Conservation (phyloP, 2,888 invertebrate genomes). For the Sipha maydis region DNA sequence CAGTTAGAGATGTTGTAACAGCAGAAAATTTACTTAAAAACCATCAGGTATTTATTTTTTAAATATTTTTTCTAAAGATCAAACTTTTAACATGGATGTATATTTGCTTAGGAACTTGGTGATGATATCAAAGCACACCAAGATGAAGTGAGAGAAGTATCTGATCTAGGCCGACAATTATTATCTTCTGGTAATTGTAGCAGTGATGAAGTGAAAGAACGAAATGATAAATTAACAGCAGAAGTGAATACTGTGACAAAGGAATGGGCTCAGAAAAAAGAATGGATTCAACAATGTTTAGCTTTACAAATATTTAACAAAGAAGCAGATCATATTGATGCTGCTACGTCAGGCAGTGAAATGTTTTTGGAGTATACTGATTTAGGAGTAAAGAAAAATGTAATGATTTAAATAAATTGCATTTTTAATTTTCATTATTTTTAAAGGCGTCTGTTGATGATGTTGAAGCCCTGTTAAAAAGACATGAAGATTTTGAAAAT, state of each 20-base stretch:
- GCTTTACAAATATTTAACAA: slow-evolving; percentile 92
- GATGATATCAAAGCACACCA: slow-evolving; percentile 91
- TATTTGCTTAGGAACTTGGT: slow-evolving; percentile 69
- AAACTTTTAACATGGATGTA: neutral
- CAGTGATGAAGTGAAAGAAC: slow-evolving; percentile 79
- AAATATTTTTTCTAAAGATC: neutral
- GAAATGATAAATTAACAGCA: slow-evolving; percentile 77
- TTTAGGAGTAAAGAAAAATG: slow-evolving; percentile 77
- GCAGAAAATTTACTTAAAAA: slow-evolving; percentile 90
- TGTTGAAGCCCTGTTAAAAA: slow-evolving; percentile 90
- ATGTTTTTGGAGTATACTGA: slow-evolving; percentile 90
- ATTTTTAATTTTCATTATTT: slow-evolving; percentile 17
- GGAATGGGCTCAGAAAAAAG: slow-evolving; percentile 87
- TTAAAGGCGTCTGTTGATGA: slow-evolving; percentile 84
- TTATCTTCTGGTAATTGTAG: slow-evolving; percentile 78
- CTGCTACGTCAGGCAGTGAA: slow-evolving; percentile 92
- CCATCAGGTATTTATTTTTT: slow-evolving; percentile 77
- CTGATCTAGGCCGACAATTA: slow-evolving; percentile 81
- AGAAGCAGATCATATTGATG: slow-evolving; percentile 97
- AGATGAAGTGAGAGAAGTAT: slow-evolving; percentile 87
- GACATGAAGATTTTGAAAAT: slow-evolving; percentile 93
- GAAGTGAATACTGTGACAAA: slow-evolving; percentile 81
- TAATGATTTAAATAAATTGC: neutral
- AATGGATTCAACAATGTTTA: slow-evolving; percentile 85
- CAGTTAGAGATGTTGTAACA: slow-evolving; percentile 88